A percentile compares a stretch with the other conserved stretches of the same genome.
Evolutionary conservation across 2,888 invertebrate species (phyloP).

Genomic region (Schizaphis graminum): DNA sequence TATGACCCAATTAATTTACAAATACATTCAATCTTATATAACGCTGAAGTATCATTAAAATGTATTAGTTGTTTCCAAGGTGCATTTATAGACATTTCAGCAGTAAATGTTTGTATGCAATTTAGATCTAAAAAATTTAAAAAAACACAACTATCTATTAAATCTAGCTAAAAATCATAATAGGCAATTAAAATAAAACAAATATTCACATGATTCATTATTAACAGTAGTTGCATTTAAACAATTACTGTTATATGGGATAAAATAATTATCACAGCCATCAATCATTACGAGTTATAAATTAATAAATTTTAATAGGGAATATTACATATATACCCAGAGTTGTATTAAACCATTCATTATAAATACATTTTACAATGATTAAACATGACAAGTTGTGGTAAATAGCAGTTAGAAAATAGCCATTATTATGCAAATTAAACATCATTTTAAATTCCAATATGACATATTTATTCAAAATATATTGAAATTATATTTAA

Average conservation of each 20-base stretch:
- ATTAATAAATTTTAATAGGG: not conserved
- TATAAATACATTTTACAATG: not conserved
- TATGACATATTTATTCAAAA: not conserved
- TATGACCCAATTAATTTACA: conserved; percentile 75
- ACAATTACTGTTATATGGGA: not conserved
- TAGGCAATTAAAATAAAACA: not conserved
- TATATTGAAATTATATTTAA: not conserved
- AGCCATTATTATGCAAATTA: too few species aligned
- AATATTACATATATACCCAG: not conserved
- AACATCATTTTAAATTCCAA: not conserved
- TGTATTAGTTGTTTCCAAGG: conserved; percentile 79
- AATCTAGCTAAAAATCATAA: not conserved
- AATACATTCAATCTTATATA: conserved; percentile 74
- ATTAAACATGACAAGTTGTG: not conserved
- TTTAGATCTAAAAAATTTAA: conserved; percentile 45
- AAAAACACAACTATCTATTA: not conserved
- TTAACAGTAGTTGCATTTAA: not conserved
- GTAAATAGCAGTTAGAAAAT: too few species aligned
- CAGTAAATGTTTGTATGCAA: not conserved
- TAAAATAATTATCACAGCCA: not conserved
- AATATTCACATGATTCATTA: not conserved
- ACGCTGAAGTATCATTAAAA: conserved; percentile 73
- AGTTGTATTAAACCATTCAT: not conserved
- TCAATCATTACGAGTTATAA: not conserved
- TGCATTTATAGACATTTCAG: conserved; percentile 67